These are phyloP conservation scores for Calliopsis andreniformis DNA, from an alignment of 1,140 invertebrate genomes.

Conservation along the genomic window DNA sequence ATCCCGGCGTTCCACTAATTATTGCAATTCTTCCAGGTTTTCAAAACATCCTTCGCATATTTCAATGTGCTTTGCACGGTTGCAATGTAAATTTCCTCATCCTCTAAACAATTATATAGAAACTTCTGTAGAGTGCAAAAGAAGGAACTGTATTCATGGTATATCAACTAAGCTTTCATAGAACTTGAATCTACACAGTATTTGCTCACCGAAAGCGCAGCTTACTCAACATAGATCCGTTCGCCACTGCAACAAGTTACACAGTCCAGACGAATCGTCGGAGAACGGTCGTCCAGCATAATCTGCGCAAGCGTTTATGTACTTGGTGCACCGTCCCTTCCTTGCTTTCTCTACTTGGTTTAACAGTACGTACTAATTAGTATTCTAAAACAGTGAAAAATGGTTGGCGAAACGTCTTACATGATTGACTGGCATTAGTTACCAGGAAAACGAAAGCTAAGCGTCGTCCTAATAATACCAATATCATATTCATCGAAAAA, in stretches of 20 bases:
- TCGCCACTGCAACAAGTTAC: constrained; percentile 9
- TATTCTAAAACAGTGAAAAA: constrained; percentile 47
- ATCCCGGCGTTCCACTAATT: not conserved
- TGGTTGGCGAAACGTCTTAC: constrained; percentile 45
- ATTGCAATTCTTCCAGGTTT: constrained; percentile 48
- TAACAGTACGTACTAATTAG: not conserved
- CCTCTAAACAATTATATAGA: not conserved
- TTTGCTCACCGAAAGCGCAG: not conserved
- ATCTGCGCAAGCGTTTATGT: constrained; percentile 10
- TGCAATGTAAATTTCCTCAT: not conserved
- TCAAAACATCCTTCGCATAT: constrained; percentile 64
- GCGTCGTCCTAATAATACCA: constrained; percentile 49
- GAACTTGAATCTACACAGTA: not conserved
- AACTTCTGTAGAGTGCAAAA: no score
- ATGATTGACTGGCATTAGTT: constrained; percentile 62
- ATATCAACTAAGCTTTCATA: no score
- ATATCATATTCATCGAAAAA: constrained; percentile 52
- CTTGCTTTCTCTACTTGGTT: not conserved
- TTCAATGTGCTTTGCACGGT: constrained; percentile 59
- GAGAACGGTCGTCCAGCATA: not conserved
- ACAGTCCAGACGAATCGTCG: constrained; percentile 37
- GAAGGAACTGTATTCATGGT: no score
- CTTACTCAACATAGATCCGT: not conserved
- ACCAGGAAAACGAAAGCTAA: constrained; percentile 22
- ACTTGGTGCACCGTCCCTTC: not conserved